phyloP scores from a whole-genome alignment of 2,113 vertebrate genomes.

The Mystacornis crossleyi region DNA sequence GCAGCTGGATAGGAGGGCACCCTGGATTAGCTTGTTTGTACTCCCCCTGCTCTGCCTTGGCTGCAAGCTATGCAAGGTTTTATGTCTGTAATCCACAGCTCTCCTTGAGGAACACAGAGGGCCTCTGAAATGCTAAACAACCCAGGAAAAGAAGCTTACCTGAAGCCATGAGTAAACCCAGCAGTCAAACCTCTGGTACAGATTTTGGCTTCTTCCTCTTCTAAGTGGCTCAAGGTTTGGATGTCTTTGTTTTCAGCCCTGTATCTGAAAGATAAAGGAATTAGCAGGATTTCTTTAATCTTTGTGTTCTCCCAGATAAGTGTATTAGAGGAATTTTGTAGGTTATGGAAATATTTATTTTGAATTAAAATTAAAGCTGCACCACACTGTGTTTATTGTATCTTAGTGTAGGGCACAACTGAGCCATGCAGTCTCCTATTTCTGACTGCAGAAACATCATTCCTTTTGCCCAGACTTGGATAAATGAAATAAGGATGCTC shows the following conservation, averaged over 20 bases:
- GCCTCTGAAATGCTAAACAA: slow-evolving; percentile 59
- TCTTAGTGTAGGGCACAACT: background rate
- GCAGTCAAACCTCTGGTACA: slow-evolving; percentile 51
- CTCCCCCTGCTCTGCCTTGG: slow-evolving; percentile 22
- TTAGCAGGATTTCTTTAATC: slow-evolving; percentile 65
- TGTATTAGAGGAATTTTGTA: slow-evolving; percentile 53
- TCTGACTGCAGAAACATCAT: background rate
- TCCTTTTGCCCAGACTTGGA: background rate
- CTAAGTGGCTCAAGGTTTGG: slow-evolving; percentile 51
- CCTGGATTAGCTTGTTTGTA: slow-evolving; percentile 51
- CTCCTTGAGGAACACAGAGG: slow-evolving; percentile 33
- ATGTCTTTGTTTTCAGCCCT: slow-evolving; percentile 62
- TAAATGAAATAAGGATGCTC: background rate
- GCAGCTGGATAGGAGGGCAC: slow-evolving; percentile 1
- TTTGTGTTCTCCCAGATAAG: slow-evolving; percentile 62
- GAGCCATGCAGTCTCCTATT: background rate
- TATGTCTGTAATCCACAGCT: slow-evolving; percentile 47
- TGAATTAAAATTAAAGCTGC: slow-evolving; percentile 55
- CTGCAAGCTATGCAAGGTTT: slow-evolving; percentile 33
- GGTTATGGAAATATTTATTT: slow-evolving; percentile 64
- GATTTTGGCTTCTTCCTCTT: slow-evolving; percentile 57
- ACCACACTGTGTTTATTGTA: background rate
- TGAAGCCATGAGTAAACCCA: slow-evolving; percentile 56
- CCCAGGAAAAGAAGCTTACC: slow-evolving; percentile 61
- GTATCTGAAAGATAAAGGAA: slow-evolving; percentile 74